These are phyloP conservation scores for Steinernema hermaphroditum DNA, from an alignment of 2,888 invertebrate genomes.

Conservation along the genomic window DNA sequence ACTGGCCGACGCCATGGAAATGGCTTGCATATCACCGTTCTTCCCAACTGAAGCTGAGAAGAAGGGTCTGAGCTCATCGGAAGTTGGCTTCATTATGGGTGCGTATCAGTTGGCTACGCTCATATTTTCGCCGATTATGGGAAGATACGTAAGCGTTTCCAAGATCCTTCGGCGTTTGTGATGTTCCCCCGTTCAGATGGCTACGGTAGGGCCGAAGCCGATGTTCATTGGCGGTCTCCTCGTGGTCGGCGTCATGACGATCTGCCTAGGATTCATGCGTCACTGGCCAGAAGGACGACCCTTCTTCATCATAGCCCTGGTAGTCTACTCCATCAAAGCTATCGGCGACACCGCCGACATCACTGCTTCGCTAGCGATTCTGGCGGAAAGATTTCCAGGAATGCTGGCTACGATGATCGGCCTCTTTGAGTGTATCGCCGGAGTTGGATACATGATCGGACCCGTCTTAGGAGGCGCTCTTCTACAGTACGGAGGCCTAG, in stretches of 20 bases:
- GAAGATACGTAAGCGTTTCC: constrained; percentile 38
- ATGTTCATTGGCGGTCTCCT: constrained; percentile 27
- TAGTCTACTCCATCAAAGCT: constrained; percentile 39
- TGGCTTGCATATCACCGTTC: constrained; percentile 33
- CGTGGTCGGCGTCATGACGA: constrained; percentile 26
- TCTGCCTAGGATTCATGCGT: constrained; percentile 39
- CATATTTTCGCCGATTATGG: constrained; percentile 39
- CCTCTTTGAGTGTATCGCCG: constrained; percentile 75
- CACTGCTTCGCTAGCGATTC: constrained; percentile 66
- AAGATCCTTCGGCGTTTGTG: too few species aligned
- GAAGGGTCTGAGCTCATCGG: constrained; percentile 43
- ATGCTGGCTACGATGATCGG: constrained; percentile 65
- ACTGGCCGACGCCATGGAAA: neutral
- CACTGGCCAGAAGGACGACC: constrained; percentile 37
- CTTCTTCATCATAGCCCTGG: constrained; percentile 41
- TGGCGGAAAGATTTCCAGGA: constrained; percentile 66
- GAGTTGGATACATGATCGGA: constrained; percentile 81
- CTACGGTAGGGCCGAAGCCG: constrained; percentile 26
- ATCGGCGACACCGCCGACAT: constrained; percentile 42
- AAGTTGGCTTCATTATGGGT: constrained; percentile 45
- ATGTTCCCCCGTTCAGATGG: constrained; percentile 33
- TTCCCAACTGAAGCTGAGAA: constrained; percentile 36
- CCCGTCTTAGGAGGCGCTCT: constrained; percentile 75
- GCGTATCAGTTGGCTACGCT: constrained; percentile 41
- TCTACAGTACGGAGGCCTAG: constrained; percentile 38